These are phyloP conservation scores for Diuraphis noxia DNA, from an alignment of 1,140 invertebrate genomes.

Conservation along the genomic window DNA sequence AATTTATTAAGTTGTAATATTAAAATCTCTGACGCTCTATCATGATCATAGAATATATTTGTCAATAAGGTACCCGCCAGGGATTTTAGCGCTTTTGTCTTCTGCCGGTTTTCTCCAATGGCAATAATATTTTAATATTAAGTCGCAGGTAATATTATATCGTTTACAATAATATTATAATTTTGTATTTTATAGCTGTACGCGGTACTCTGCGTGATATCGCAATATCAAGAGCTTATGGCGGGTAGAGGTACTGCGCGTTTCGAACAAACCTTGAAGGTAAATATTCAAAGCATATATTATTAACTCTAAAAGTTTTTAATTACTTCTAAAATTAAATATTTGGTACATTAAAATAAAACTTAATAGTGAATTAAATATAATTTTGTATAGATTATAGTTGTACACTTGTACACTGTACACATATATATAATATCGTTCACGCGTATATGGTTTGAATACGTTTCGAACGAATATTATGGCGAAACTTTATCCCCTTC, in stretches of 20 bases:
- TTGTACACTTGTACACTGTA: no score
- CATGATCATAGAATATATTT: no score
- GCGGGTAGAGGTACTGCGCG: slow-evolving; percentile 73
- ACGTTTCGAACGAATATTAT: neutral
- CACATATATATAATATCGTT: no score
- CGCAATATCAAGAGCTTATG: slow-evolving; percentile 78
- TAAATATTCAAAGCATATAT: slow-evolving; percentile 35
- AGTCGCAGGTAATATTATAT: neutral
- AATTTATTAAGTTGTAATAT: no score
- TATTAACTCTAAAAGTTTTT: neutral
- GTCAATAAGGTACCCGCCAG: no score
- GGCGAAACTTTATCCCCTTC: neutral
- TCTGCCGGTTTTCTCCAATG: neutral
- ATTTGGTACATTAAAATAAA: neutral
- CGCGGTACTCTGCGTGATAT: slow-evolving; percentile 76
- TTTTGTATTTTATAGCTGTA: slow-evolving; percentile 68
- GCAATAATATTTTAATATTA: neutral
- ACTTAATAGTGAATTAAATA: neutral
- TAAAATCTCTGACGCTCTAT: no score
- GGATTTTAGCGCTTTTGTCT: no score
- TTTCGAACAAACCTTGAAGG: slow-evolving; percentile 59
- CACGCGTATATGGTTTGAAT: neutral
- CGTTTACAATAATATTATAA: neutral
- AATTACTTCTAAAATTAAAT: neutral
- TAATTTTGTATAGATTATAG: neutral